Percentiles rank a stretch among this genome's conserved stretches.
These are phyloP conservation scores for Aquatica leii DNA, from an alignment of 2,888 invertebrate genomes.

Conservation along the genomic window DNA sequence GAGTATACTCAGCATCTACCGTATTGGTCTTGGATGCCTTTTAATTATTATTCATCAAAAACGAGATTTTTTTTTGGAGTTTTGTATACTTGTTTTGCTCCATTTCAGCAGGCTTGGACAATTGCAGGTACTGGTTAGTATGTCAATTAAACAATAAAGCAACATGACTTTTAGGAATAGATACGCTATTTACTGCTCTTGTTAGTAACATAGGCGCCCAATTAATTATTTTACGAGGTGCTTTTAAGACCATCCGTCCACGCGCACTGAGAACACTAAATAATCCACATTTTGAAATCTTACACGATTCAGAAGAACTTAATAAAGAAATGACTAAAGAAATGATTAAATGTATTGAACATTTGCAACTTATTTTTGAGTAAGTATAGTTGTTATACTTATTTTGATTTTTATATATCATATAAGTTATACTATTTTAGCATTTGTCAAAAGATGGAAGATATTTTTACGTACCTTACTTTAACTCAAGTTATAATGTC, in stretches of 20 bases:
- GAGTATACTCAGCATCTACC: constrained; percentile 43
- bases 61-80: constrained; percentile 29
- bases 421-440: constrained; percentile 35
- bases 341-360: constrained; percentile 42
- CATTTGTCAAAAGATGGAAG: constrained; percentile 44
- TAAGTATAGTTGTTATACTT: constrained; percentile 26
- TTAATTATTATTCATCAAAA: constrained; percentile 30
- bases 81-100: constrained; percentile 36
- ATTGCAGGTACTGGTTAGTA: constrained; percentile 38
- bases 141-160: not conserved
- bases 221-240: constrained; percentile 44
- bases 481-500: constrained; percentile 47
- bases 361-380: constrained; percentile 46
- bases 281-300: constrained; percentile 16
- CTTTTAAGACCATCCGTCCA: constrained; percentile 44
- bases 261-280: constrained; percentile 41
- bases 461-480: constrained; percentile 43
- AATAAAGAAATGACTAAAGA: constrained; percentile 43
- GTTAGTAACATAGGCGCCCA: constrained; percentile 45
- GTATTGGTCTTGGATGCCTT: constrained; percentile 40
- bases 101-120: constrained; percentile 36
- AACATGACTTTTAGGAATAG: constrained; percentile 44
- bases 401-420: not conserved
- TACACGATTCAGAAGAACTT: constrained; percentile 32
- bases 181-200: constrained; percentile 45